phyloP scores from a whole-genome alignment of 1,140 invertebrate genomes.

The Ladona fulva region DNA sequence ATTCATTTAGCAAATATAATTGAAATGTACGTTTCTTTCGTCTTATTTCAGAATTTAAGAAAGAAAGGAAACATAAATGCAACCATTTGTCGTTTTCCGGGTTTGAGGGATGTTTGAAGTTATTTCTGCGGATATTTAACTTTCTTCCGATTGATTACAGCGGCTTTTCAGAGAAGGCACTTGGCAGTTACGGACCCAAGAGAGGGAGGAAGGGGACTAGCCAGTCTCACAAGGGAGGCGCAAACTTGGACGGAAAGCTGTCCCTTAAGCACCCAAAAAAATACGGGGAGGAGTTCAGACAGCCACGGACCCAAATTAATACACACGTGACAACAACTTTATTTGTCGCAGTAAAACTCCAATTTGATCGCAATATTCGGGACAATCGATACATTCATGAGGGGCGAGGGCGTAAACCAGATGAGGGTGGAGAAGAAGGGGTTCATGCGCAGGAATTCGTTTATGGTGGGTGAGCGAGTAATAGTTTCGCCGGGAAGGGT shows the following conservation, averaged over 20 bases:
- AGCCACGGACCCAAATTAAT: neutral
- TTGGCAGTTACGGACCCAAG: no score
- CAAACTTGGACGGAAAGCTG: neutral
- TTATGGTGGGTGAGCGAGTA: neutral
- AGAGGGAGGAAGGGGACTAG: neutral
- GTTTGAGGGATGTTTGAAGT: no score
- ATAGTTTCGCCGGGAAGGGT: neutral
- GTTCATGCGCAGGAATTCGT: neutral
- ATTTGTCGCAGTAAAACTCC: neutral
- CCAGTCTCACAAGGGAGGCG: no score
- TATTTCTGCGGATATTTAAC: no score
- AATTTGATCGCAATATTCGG: neutral
- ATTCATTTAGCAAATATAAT: no score
- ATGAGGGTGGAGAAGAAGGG: neutral
- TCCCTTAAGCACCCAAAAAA: neutral
- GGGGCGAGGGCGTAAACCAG: neutral
- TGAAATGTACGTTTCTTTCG: no score
- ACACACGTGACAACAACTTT: neutral
- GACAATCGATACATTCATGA: neutral
- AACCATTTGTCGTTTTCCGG: no score
- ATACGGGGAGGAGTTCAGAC: neutral
- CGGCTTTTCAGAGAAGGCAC: no score
- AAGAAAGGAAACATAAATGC: no score
- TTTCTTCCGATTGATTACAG: no score
- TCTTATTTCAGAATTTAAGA: no score